Evolutionary conservation across 1,140 invertebrate species (phyloP).

Genomic region (Lepidotrigona ventralis): DNA sequence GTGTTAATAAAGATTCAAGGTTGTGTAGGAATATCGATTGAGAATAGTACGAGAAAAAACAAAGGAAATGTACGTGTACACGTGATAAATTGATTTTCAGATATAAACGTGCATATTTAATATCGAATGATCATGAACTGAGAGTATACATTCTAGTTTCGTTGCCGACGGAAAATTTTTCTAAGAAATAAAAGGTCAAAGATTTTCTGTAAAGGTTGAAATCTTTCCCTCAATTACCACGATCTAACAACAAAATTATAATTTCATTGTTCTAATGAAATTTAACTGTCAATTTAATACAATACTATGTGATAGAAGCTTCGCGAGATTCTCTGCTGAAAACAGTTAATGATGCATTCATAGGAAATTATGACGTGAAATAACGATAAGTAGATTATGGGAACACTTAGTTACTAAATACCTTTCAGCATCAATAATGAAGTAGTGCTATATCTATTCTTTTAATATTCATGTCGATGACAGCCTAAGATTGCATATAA

Average conservation of each 20-base stretch:
- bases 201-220: too few species aligned
- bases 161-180: background rate
- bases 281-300: background rate
- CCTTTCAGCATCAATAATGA: background rate
- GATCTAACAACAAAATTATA: background rate
- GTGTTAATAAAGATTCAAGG: background rate
- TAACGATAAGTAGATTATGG: background rate
- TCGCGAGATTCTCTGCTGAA: background rate
- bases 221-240: too few species aligned
- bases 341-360: background rate
- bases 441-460: conserved; percentile 4
- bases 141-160: too few species aligned
- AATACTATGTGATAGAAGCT: background rate
- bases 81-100: background rate
- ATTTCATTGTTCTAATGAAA: background rate
- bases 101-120: background rate
- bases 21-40: background rate
- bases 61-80: background rate
- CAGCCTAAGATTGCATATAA: conserved; percentile 43
- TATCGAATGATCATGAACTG: too few species aligned
- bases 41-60: background rate
- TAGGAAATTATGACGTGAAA: too few species aligned
- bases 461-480: conserved; percentile 35
- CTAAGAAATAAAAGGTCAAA: background rate
- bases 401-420: conserved; percentile 5